Conservation (phyloP, 2,888 invertebrate species). For the Epicampocera succincta region DNA sequence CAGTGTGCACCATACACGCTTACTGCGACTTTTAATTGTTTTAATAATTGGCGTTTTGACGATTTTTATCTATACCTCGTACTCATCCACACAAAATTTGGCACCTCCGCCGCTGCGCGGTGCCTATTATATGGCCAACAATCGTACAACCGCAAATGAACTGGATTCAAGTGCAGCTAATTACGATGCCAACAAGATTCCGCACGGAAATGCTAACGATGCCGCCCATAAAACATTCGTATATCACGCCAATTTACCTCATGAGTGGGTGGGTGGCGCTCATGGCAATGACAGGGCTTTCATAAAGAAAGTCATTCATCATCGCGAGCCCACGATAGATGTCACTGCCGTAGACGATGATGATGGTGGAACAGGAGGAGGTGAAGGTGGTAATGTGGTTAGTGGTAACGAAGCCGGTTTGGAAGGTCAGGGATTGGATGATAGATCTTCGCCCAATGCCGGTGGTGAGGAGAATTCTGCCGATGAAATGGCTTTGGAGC, state of each 20-base stretch:
- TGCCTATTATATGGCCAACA: slow-evolving; percentile 59
- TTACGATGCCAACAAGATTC: slow-evolving; percentile 31
- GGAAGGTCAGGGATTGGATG: slow-evolving; percentile 36
- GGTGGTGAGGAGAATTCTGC: slow-evolving; percentile 54
- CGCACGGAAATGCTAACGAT: slow-evolving; percentile 57
- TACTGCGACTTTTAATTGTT: slow-evolving; percentile 82
- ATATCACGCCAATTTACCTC: slow-evolving; percentile 54
- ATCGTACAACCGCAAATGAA: slow-evolving; percentile 55
- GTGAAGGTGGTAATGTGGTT: slow-evolving; percentile 33
- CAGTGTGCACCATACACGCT: slow-evolving; percentile 81
- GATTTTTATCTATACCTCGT: slow-evolving; percentile 82
- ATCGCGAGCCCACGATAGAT: slow-evolving; percentile 78
- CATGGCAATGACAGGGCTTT: slow-evolving; percentile 60
- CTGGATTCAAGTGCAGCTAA: slow-evolving; percentile 47
- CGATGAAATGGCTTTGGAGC: slow-evolving; percentile 72
- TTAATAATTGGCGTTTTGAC: slow-evolving; percentile 81
- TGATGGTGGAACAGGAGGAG: slow-evolving; percentile 71
- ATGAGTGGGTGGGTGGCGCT: slow-evolving; percentile 45
- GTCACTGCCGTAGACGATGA: slow-evolving; percentile 76
- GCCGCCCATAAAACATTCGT: slow-evolving; percentile 50
- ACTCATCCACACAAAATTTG: slow-evolving; percentile 80
- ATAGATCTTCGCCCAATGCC: slow-evolving; percentile 4
- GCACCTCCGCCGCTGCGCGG: slow-evolving; percentile 76
- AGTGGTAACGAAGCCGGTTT: slow-evolving; percentile 10
- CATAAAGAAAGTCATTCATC: slow-evolving; percentile 71